Evolutionary conservation across 2,888 invertebrate species (phyloP).

Genomic region (Metallyticus violacea): DNA sequence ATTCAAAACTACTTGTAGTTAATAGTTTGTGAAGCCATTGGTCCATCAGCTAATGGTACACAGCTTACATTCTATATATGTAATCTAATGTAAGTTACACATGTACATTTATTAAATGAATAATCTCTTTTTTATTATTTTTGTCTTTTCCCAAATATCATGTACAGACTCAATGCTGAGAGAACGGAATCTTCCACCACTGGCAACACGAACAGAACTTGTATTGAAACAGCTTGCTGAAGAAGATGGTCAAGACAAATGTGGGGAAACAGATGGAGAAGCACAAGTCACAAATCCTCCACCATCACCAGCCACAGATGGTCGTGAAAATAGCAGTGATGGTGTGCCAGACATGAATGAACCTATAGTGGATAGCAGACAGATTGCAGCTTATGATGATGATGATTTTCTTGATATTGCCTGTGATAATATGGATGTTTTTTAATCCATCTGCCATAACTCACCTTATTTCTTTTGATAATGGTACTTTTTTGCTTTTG

Average conservation of each 20-base stretch:
- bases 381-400: conserved; percentile 43
- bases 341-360: conserved; percentile 10
- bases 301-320: conserved; percentile 76
- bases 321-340: conserved; percentile 62
- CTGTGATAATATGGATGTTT: conserved; percentile 70
- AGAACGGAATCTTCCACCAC: conserved; percentile 56
- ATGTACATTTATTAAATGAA: neutral
- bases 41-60: too few relatives aligned
- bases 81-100: too few relatives aligned
- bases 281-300: conserved; percentile 65
- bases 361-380: neutral
- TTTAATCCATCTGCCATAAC: conserved; percentile 46
- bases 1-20: too few relatives aligned
- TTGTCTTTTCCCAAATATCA: neutral
- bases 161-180: conserved; percentile 23
- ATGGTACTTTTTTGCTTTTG: neutral
- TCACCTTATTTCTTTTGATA: neutral
- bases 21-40: too few relatives aligned
- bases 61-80: too few relatives aligned
- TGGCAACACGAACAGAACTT: conserved; percentile 61
- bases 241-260: conserved; percentile 44
- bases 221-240: conserved; percentile 47
- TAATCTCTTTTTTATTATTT: neutral
- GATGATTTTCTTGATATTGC: conserved; percentile 71
- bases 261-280: conserved; percentile 48